Base-by-base conservation (phyloP, 1,140 invertebrate species). In the Dendrolimus kikuchii region DNA sequence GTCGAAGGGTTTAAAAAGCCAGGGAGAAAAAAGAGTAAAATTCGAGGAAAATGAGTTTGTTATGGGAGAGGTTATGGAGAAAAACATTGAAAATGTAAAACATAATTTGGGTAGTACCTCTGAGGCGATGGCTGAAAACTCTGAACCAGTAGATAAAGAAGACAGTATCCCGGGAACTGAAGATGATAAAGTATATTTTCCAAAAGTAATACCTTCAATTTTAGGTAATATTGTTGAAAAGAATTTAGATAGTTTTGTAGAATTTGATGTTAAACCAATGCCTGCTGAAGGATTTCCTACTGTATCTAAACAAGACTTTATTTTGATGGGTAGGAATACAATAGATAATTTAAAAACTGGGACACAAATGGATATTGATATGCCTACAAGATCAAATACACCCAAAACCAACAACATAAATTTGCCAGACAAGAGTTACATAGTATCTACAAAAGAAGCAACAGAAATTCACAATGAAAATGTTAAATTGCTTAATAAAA, bases 401-500 rank as follows among this genome's bases (percentile, higher is more conserved):
- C 7, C 46, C 38, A 23, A 55, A 54, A 7, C n/a, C 6, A 50
- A 51, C 46, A 49, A 59, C 6, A 55, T 64, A 40, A 83, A 83
- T 55, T 49, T 83, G 36, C 77, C 80, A 56, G 52, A 60, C 7
- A 65, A 75, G 62, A 92, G 91, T 70, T 83, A 74, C 46, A 85
- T 92, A 44, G n/a, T 92, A 38, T 73, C 78, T 44, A 89, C 89
- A 36, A 52, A 72, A 8, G 89, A 91, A 62, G 88, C 89, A 37
- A 74, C 89, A 48, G 84, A 89, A 57, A 94, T 96, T 64, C 94
- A 96, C 65, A 71, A 89, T 59, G 92, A 94, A 81, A 97, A 97
- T 84, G 23, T 93, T 0, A 75, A 91, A 66, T 82, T 90, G 54
- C 67, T 97, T 2, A 86, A 84, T 40, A 70, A 88, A 68, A 95